phyloP scores from a whole-genome alignment of 2,113 vertebrate genomes.

The Colistium nudipinnis region DNA sequence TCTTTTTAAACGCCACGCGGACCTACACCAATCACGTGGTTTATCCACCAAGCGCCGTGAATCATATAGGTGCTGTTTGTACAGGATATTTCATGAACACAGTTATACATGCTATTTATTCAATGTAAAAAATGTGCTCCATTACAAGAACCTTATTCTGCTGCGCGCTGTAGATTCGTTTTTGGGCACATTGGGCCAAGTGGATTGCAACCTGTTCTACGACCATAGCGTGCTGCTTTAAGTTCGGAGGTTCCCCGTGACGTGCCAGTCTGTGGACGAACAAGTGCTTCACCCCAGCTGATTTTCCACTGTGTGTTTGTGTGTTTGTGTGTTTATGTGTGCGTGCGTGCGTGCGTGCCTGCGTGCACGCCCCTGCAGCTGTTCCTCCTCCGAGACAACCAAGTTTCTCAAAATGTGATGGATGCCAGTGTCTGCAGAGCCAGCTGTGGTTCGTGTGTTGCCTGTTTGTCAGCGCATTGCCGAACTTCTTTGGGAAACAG shows the following conservation, averaged over 20 bases:
- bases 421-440: slow-evolving; percentile 72
- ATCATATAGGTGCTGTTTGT: too few species aligned
- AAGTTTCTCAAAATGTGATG: slow-evolving; percentile 77
- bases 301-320: slow-evolving; percentile 57
- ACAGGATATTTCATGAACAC: too few species aligned
- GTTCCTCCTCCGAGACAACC: slow-evolving; percentile 72
- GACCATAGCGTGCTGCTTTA: slow-evolving; percentile 44
- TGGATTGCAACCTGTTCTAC: slow-evolving; percentile 51
- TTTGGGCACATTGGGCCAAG: slow-evolving; percentile 20
- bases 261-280: slow-evolving; percentile 60
- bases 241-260: slow-evolving; percentile 70
- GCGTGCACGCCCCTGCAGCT: slow-evolving; percentile 65
- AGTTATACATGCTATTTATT: too few species aligned
- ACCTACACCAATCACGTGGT: too few species aligned
- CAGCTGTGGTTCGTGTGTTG: slow-evolving; percentile 52
- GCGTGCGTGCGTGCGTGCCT: neutral
- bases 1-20: too few species aligned
- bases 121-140: neutral
- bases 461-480: slow-evolving; percentile 63
- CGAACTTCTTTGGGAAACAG: slow-evolving; percentile 2
- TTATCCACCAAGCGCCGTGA: too few species aligned
- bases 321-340: slow-evolving; percentile 14
- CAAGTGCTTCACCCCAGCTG: slow-evolving; percentile 61
- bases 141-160: neutral
- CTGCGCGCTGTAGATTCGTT: slow-evolving; percentile 5